phyloP scores from a whole-genome alignment of 2,888 invertebrate species.

The Cephus nigrinus region DNA sequence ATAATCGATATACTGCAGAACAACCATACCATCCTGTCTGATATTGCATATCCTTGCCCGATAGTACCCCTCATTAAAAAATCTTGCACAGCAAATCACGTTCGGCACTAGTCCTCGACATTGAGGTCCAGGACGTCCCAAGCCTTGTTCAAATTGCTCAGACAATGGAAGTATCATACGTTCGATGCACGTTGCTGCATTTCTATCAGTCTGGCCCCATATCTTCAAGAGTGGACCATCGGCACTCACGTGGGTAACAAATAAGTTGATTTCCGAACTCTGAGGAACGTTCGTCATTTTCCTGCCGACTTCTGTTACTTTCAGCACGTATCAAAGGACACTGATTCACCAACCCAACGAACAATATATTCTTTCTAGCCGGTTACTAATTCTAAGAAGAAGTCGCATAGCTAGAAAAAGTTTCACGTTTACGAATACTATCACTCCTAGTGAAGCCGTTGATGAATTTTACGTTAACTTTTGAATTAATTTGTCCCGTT shows the following conservation, averaged over 20 bases:
- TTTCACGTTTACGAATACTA: background rate
- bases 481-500: background rate
- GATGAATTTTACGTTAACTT: background rate
- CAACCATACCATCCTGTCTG: constrained; percentile 69
- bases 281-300: constrained; percentile 32
- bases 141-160: constrained; percentile 67
- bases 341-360: background rate
- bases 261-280: constrained; percentile 54
- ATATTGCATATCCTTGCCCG: constrained; percentile 72
- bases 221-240: constrained; percentile 78
- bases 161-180: constrained; percentile 55
- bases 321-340: background rate
- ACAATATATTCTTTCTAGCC: background rate
- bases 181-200: constrained; percentile 71
- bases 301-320: background rate
- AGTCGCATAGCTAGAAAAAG: background rate
- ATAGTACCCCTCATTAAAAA: constrained; percentile 75
- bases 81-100: constrained; percentile 75
- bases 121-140: constrained; percentile 49
- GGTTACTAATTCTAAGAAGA: background rate
- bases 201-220: constrained; percentile 75
- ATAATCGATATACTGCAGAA: constrained; percentile 77
- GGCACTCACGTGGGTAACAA: constrained; percentile 77
- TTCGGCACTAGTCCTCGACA: constrained; percentile 64
- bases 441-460: background rate